Percentiles rank a stretch among this genome's conserved stretches.
These are phyloP conservation scores for Styela clava DNA, from an alignment of 23 tunicate species.

Conservation along the genomic window DNA sequence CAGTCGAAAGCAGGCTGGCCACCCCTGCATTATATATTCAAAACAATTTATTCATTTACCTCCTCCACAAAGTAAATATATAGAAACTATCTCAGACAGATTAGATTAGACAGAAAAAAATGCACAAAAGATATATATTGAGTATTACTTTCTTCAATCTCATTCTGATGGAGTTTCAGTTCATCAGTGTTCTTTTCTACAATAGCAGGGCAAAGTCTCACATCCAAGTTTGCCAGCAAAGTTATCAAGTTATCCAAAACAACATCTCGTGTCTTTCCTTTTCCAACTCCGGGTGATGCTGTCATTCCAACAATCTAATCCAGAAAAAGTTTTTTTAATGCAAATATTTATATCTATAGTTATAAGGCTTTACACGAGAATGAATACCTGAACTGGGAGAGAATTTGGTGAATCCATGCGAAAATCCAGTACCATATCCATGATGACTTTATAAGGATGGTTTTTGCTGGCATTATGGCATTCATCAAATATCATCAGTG, in stretches of 20 bases:
- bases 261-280: constrained; percentile 39
- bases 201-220: constrained; percentile 39
- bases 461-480: constrained; percentile 69
- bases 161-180: constrained; percentile 34
- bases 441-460: constrained; percentile 70
- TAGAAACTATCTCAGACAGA: no score
- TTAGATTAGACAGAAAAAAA: no score
- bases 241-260: constrained; percentile 52
- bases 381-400: neutral
- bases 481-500: constrained; percentile 71
- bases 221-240: constrained; percentile 64
- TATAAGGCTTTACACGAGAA: no score
- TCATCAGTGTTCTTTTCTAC: constrained; percentile 21
- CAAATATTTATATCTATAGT: no score
- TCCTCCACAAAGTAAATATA: no score
- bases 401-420: neutral
- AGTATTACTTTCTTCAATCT: constrained; percentile 48
- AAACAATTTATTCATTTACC: no score
- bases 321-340: neutral
- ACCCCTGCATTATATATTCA: no score
- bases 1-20: no score
- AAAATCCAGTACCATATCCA: constrained; percentile 46
- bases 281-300: constrained; percentile 62
- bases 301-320: constrained; percentile 61
- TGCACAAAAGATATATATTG: no score